Conservation (phyloP, 2,888 invertebrate species). For the Thymelicus acteon region DNA sequence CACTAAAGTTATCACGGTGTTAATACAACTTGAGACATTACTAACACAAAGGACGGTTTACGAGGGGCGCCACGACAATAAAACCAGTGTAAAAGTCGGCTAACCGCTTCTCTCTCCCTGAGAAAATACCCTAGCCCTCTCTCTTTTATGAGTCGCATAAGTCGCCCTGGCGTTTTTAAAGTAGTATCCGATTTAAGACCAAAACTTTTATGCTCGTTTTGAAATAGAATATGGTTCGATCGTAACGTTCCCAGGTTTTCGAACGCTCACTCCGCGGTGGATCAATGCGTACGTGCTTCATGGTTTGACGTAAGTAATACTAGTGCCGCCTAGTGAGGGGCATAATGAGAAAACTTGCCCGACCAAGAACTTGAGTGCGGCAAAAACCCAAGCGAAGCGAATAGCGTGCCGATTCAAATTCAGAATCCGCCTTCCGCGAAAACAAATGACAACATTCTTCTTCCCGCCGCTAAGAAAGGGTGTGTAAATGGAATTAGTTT, state of each 20-base stretch:
- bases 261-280: constrained; percentile 1
- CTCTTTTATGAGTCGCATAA: constrained; percentile 73
- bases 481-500: constrained; percentile 44
- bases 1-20: constrained; percentile 75
- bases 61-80: constrained; percentile 75
- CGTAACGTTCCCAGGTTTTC: neutral
- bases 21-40: constrained; percentile 78
- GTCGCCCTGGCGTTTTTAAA: constrained; percentile 68
- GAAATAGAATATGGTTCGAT: constrained; percentile 55
- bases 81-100: constrained; percentile 80
- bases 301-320: constrained; percentile 63
- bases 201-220: constrained; percentile 58
- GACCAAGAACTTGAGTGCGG: constrained; percentile 51
- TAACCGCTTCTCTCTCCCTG: constrained; percentile 69
- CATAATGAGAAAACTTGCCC: constrained; percentile 82
- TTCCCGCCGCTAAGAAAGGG: constrained; percentile 41
- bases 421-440: constrained; percentile 43
- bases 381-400: constrained; percentile 51
- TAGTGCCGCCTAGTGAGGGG: constrained; percentile 66
- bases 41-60: constrained; percentile 73
- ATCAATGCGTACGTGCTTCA: constrained; percentile 52
- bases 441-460: constrained; percentile 46
- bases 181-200: constrained; percentile 56
- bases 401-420: constrained; percentile 47
- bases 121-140: constrained; percentile 66